phyloP scores from a whole-genome alignment of 2,888 invertebrate genomes.

The Sialis lutaria region DNA sequence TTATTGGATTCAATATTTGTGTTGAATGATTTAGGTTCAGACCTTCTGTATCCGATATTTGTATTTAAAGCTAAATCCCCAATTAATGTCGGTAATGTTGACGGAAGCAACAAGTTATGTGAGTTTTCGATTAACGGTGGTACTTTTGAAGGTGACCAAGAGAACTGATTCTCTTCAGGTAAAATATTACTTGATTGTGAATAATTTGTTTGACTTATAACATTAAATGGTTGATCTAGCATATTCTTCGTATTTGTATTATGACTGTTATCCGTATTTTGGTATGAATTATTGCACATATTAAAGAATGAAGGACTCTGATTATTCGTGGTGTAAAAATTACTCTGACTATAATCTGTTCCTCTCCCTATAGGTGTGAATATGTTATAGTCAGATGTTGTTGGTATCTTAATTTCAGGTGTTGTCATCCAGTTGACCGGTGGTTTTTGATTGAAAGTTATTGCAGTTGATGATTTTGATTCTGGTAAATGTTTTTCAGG shows the following conservation, averaged over 20 bases:
- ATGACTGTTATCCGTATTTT: neutral
- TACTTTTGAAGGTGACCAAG: constrained; percentile 36
- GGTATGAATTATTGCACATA: constrained; percentile 7
- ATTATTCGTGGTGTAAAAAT: constrained; percentile 10
- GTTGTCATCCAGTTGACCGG: constrained; percentile 46
- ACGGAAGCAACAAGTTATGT: constrained; percentile 27
- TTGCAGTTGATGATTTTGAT: too few relatives aligned
- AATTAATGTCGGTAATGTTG: constrained; percentile 38
- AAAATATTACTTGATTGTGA: neutral
- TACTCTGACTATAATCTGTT: constrained; percentile 22
- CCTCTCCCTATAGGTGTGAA: constrained; percentile 28
- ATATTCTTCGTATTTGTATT: neutral
- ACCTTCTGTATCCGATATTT: constrained; percentile 17
- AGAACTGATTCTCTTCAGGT: constrained; percentile 29
- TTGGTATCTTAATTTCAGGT: constrained; percentile 23
- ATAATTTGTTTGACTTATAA: neutral
- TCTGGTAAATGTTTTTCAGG: too few relatives aligned
- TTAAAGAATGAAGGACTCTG: constrained; percentile 16
- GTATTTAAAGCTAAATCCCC: constrained; percentile 34
- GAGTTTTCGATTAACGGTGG: constrained; percentile 24
- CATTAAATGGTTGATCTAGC: neutral
- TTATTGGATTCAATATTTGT: neutral
- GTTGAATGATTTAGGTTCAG: constrained; percentile 6
- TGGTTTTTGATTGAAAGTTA: constrained; percentile 18
- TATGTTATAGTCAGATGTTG: constrained; percentile 24